Evolutionary conservation across 2,797 vertebrate species (phyloP), one percentile per base, ranked within the genome.

Genomic region (Silurus lanzhouensis): DNA sequence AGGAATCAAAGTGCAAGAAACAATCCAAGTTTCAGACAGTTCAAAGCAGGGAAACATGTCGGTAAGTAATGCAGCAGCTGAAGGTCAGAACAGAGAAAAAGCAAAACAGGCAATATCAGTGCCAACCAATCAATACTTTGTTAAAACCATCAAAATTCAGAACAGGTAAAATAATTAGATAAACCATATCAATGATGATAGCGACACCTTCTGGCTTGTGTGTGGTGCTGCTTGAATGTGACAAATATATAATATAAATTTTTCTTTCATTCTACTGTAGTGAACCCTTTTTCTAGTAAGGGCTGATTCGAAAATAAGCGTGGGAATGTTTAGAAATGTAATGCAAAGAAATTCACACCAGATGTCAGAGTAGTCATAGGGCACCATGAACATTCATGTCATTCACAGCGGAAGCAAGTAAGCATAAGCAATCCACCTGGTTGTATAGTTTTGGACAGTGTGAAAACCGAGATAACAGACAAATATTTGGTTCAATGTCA

Each of bases 1-100:
- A 70, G 64, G 52, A 57, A 70, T 58, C 66, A 82, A 67, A 81
- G 20, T 68, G 27, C 64, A 82, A 22, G 64, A 58, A 81, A 82
- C 66, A 55, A 70, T 82, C 64, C 5, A 20, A 48, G 78, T 27
- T 81, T 15, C 57, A 68, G 55, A 67, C 63, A 63, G 58, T 13
- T 31, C 14, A 76, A 76, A 55, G 72, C 72, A 76, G 25, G n/a
- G 9, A 27, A 75, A 75, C n/a, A 75, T 57, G 72, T 25, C 14
- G 31, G 57, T 31, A 55, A 8, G 27, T 78, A 6, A 78, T 19
- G 19, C 19, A 78, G 22, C 22, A 3, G 27, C 14, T 19, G 38
- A 77, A 44, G 27, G 76, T 61, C 31, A 78, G 38, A 77, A 58
- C 27, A 5, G 22, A 72, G 52, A n/a, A 46, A 78, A 63, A 1